Evolutionary conservation across 2,113 vertebrate species (phyloP), one percentile per base, ranked within the genome.

Genomic region (Aphelocoma coerulescens): DNA sequence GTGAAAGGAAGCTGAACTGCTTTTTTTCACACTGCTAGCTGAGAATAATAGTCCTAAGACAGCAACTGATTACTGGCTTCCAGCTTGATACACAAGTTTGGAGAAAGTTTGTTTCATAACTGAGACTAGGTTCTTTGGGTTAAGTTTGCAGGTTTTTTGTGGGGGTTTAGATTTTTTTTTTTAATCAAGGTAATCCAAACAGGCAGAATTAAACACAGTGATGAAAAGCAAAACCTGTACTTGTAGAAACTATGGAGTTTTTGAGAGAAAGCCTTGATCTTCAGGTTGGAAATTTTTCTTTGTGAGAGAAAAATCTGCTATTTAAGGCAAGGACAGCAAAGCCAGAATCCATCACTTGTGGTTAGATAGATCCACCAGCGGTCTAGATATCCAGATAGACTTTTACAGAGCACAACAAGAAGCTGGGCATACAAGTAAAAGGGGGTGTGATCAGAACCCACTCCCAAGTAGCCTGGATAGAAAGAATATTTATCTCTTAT

Each of bases 31-130:
- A 49, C 88, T 58, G 32, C 43, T 87, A 76, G 83, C 73, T 68
- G 57, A 91, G 61, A 95, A 96, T 39, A 97, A 95, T 91, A 89
- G 91, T 43, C 88, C 54, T 48, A 85, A 72, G 68, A 74, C 57
- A 48, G 44, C 41, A 81, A 58, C 58, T 30, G 55, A 75, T 24
- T 49, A 8, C 21, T 63, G 49, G 46, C 59, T 84, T 90, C 65
- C 61, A 74, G n/a, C 43, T 51, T 74, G 39, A 66, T 49, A 7
- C 4, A 61, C 15, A 33, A 84, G 28, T 86, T 78, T 65, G 28
- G 6, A 94, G 68, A 57, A 88, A 65, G 61, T 68, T 89, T 3
- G 2, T 74, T 92, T 57, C 39, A 3, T 41, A 84, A 78, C 41
- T 43, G 11, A 16, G 27, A 68, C 19, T 32, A 46, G 6, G 26